These are phyloP conservation scores for Felis chaus DNA, from an alignment of 2,113 vertebrate species.

Conservation along the genomic window DNA sequence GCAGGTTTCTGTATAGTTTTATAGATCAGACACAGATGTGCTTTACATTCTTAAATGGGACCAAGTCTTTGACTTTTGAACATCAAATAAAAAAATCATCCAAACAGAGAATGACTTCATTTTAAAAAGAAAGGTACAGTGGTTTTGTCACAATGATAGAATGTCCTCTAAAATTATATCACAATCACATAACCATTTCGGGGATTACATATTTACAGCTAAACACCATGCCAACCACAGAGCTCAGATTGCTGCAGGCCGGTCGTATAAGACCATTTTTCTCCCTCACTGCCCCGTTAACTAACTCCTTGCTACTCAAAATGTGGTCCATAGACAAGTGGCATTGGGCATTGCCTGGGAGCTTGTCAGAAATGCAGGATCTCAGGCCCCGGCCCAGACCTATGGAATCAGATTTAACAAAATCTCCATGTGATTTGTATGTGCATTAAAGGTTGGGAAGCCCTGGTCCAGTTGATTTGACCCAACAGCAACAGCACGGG, in stretches of 20 bases:
- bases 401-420: not conserved
- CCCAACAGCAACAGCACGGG: not conserved
- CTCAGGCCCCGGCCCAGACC: not conserved
- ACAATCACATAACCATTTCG: not conserved
- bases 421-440: not conserved
- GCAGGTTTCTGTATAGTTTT: not conserved
- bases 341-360: not conserved
- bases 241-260: not conserved
- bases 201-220: not conserved
- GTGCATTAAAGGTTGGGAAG: not conserved
- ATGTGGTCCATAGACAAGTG: not conserved
- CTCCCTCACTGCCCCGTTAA: not conserved
- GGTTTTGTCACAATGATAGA: conserved; percentile 12
- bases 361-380: not conserved
- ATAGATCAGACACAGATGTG: not conserved
- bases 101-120: not conserved
- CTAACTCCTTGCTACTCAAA: not conserved
- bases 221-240: not conserved
- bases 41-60: conserved; percentile 39
- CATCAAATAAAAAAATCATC: not conserved
- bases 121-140: not conserved
- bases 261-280: not conserved
- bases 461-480: not conserved
- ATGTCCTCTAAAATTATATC: not conserved
- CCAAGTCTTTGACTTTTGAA: not conserved